Percentiles rank a stretch among this genome's conserved stretches.
These are phyloP conservation scores for Cheumatopsyche charites DNA, from an alignment of 1,140 invertebrate genomes.

Conservation along the genomic window DNA sequence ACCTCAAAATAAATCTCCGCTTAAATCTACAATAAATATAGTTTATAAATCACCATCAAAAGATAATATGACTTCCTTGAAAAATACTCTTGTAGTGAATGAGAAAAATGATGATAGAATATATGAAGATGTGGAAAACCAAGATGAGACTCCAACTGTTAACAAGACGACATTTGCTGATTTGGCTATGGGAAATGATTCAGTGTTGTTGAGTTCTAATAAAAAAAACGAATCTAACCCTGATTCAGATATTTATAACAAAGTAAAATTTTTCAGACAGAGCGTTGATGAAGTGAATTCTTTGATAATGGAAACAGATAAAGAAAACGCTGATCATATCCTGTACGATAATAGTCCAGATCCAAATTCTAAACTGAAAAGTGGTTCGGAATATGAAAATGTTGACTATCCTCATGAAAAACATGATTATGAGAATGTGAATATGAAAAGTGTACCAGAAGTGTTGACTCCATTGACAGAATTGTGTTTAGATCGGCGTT, in stretches of 20 bases:
- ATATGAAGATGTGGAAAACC: slow-evolving; percentile 65
- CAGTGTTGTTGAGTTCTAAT: background rate
- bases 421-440: slow-evolving; percentile 62
- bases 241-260: slow-evolving; percentile 69
- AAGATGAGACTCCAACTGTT: slow-evolving; percentile 60
- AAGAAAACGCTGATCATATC: slow-evolving; percentile 51
- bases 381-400: slow-evolving; percentile 38
- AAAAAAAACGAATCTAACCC: slow-evolving; percentile 5
- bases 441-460: slow-evolving; percentile 50
- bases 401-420: slow-evolving; percentile 48
- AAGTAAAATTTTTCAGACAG: slow-evolving; percentile 74
- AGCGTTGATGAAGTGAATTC: slow-evolving; percentile 78
- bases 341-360: slow-evolving; percentile 49
- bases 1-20: slow-evolving; percentile 54
- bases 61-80: slow-evolving; percentile 50
- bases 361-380: slow-evolving; percentile 16
- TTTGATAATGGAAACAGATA: slow-evolving; percentile 61
- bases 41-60: slow-evolving; percentile 66
- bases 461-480: slow-evolving; percentile 29
- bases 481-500: slow-evolving; percentile 36
- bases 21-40: slow-evolving; percentile 73
- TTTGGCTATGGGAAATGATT: slow-evolving; percentile 48
- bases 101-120: slow-evolving; percentile 56
- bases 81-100: slow-evolving; percentile 47
- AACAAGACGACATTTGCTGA: slow-evolving; percentile 52